Evolutionary conservation across 1,140 invertebrate genomes (phyloP).

Genomic region (Venturia canescens): DNA sequence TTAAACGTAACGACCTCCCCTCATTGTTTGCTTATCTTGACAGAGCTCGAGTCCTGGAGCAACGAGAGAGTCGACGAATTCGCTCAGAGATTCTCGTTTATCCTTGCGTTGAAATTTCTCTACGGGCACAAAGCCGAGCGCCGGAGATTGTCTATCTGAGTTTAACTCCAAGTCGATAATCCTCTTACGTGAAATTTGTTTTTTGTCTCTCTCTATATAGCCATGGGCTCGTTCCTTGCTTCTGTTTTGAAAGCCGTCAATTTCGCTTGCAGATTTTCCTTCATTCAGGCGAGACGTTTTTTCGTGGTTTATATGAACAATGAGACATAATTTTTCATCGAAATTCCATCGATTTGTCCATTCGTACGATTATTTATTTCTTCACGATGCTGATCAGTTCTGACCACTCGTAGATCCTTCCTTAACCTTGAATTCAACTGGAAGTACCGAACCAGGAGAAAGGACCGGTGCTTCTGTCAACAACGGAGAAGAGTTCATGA

Average conservation of each 20-base stretch:
- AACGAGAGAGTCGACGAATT: slow-evolving; percentile 11
- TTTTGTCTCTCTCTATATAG: not conserved
- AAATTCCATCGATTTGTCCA: too few relatives aligned
- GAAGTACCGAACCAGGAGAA: too few relatives aligned
- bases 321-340: too few relatives aligned
- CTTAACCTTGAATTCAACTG: too few relatives aligned
- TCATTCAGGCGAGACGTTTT: too few relatives aligned
- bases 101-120: slow-evolving; percentile 32
- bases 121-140: not conserved
- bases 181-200: not conserved
- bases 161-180: not conserved
- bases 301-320: too few relatives aligned
- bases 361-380: too few relatives aligned
- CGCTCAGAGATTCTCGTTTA: slow-evolving; percentile 31
- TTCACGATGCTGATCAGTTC: too few relatives aligned
- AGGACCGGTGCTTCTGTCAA: too few relatives aligned
- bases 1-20: slow-evolving; percentile 51
- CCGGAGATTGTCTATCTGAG: not conserved
- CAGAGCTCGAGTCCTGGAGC: slow-evolving; percentile 14
- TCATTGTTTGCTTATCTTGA: not conserved
- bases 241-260: not conserved
- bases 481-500: too few relatives aligned
- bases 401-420: too few relatives aligned
- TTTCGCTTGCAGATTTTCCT: not conserved
- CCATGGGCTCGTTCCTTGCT: too few relatives aligned